Evolutionary conservation across 1,140 invertebrate genomes (phyloP).

Genomic region (Cotesia vestalis): DNA sequence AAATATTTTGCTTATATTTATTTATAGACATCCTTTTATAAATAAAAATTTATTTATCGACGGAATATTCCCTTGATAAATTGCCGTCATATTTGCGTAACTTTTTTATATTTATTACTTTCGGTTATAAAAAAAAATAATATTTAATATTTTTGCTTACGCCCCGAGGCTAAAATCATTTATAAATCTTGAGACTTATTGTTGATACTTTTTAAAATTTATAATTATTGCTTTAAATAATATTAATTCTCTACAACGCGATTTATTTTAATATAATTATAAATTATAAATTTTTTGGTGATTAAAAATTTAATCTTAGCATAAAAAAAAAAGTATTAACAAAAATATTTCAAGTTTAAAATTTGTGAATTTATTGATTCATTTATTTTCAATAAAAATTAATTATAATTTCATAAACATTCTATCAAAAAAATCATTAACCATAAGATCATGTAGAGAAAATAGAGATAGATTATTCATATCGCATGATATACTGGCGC

Average conservation of each 20-base stretch:
- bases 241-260: too few species aligned
- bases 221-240: too few species aligned
- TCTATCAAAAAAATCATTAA: slow-evolving; percentile 12
- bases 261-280: too few species aligned
- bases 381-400: background rate
- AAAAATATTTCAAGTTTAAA: too few species aligned
- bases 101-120: slow-evolving; percentile 35
- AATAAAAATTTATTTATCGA: background rate
- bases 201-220: too few species aligned
- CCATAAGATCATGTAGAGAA: slow-evolving; percentile 41
- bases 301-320: too few species aligned
- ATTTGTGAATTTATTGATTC: background rate
- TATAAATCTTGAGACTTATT: too few species aligned
- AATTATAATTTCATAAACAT: background rate
- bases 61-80: background rate
- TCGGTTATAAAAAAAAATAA: background rate
- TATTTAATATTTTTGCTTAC: background rate
- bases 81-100: slow-evolving; percentile 46
- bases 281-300: too few species aligned
- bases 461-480: slow-evolving; percentile 53
- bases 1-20: background rate
- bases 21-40: slow-evolving; percentile 3
- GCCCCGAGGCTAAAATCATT: too few species aligned
- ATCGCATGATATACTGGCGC: slow-evolving; percentile 62
- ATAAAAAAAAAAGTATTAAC: too few species aligned